Conservation (phyloP, 2,797 vertebrate genomes). For the Manis pentadactyla region DNA sequence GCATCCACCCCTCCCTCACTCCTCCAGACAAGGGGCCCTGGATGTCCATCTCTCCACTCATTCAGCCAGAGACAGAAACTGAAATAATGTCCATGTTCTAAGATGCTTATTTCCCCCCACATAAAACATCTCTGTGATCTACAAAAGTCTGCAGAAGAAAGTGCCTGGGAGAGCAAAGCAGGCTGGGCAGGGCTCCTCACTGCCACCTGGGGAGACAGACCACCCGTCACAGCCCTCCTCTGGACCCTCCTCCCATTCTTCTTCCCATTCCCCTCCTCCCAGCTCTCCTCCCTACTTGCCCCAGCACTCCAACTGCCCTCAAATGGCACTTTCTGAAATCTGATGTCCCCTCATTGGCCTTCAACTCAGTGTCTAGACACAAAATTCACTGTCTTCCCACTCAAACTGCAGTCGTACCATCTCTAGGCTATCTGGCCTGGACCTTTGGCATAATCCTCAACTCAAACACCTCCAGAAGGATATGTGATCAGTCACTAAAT, state of each 20-base stretch:
- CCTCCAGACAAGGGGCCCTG: not conserved
- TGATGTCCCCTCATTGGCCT: not conserved
- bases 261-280: too few species aligned
- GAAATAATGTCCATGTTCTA: not conserved
- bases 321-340: not conserved
- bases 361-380: not conserved
- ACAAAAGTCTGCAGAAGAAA: not conserved
- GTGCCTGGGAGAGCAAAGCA: not conserved
- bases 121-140: not conserved
- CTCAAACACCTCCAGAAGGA: not conserved
- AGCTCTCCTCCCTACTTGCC: too few species aligned
- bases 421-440: not conserved
- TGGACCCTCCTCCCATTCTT: not conserved
- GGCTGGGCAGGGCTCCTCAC: not conserved
- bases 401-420: not conserved
- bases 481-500: not conserved
- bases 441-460: not conserved
- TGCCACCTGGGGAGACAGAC: too few species aligned
- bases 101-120: not conserved
- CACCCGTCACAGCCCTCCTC: too few species aligned
- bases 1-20: not conserved
- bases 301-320: not conserved
- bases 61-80: not conserved
- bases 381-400: not conserved
- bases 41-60: too few species aligned